Conservation (phyloP, 2,797 vertebrate genomes). For the Gallinago nigripennis region DNA sequence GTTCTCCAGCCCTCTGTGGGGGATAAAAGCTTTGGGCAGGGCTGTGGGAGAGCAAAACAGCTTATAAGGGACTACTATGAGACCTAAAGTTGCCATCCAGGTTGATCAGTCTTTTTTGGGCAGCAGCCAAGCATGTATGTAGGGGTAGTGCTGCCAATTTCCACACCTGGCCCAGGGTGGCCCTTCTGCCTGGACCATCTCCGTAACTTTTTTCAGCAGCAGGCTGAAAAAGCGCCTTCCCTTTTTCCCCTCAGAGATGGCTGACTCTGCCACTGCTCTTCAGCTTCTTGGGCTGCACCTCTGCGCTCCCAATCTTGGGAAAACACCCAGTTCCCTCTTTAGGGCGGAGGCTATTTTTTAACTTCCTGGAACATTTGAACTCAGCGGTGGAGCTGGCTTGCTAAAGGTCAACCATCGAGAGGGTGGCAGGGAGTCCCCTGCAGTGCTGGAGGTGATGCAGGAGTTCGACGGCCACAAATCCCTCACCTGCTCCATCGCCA, state of each 20-base stretch:
- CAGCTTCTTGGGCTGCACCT: rapidly evolving
- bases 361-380: slow-evolving; percentile 63
- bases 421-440: rapidly evolving
- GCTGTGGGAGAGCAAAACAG: not conserved
- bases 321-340: slow-evolving; percentile 44
- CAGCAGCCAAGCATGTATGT: rapidly evolving
- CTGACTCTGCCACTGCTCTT: not conserved
- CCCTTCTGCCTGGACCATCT: not conserved
- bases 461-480: not conserved
- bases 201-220: not conserved
- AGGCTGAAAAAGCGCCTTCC: not conserved
- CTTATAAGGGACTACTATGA: not conserved
- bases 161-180: rapidly evolving
- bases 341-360: slow-evolving; percentile 31
- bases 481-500: not conserved
- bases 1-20: not conserved
- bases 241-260: not conserved
- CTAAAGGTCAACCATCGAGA: not conserved
- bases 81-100: not conserved
- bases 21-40: not conserved
- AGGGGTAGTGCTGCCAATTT: not conserved
- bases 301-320: not conserved
- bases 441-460: not conserved
- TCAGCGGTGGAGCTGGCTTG: not conserved
- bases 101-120: not conserved